Base-by-base conservation (phyloP, 2,113 vertebrate species). In the Phainopepla nitens region DNA sequence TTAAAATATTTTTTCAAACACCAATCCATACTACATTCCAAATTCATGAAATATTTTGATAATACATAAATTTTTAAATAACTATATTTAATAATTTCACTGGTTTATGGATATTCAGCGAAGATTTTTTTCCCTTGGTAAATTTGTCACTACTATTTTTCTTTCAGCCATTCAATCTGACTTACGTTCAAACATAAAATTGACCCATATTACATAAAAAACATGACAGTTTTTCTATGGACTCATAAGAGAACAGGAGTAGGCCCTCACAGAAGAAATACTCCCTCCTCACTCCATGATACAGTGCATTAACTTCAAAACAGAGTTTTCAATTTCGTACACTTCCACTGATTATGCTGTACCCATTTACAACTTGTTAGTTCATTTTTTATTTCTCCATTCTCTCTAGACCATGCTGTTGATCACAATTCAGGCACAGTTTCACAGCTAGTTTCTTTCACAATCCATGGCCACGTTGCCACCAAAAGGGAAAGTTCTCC, bases 401-500 rank as follows among this genome's bases (percentile, higher is more conserved):
- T 87, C 53, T 94, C 73, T 93, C 66, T 62, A 88, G 47, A 82
- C 54, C 66, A 82, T 73, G 82, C 42, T 88, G 75, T 57, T 91
- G 93, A 93, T 87, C 91, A 82, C 84, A 87, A 94, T 76, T 93
- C 78, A 82, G 31, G 57, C 70, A 70, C n/a, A 80, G 88, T 90
- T 95, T 82, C 90, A 93, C 66, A 95, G 83, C 36, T 36, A 79
- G 57, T 57, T 86, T 79, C 90, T 95, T 97, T 95, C 95, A 88
- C 68, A 96, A 95, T 80, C 76, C 82, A 80, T 5, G 2, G 81
- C 78, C 79, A 93, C 0, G 7, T 64, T 77, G 39, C 54, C 90
- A 96, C 66, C 79, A 89, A 92, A 97, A 95, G 88, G 25, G 90
- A 95, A 96, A 97, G 90, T 94, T 81, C 85, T 84, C 69, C 47